Evolutionary conservation across 2,888 invertebrate species (phyloP), one percentile per base, ranked within the genome.

Genomic region (Amphimallon solstitiale): DNA sequence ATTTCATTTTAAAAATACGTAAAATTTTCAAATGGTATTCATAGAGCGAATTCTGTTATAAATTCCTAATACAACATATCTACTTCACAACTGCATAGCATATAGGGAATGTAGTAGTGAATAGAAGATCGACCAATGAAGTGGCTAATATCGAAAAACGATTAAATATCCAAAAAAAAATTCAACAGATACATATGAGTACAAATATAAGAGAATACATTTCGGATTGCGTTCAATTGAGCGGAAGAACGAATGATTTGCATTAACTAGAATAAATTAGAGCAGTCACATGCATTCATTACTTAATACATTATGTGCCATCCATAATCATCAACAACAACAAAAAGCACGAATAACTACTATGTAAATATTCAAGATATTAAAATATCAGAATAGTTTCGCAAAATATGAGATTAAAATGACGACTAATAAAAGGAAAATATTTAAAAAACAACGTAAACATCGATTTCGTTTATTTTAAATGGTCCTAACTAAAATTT

Each of bases 31-130:
- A 35, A 52, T 19, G 52, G 35, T 15, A 52, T 17, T 19, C 45
- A n/a, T 19, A 45, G 45, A 7, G 10, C 45, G 19, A 45, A 45
- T 6, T n/a, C 15, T 19, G 2, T 45, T 7, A 15, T 43, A 17
- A 17, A 19, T 19, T 19, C 45, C 19, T 45, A 45, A 17, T 6
- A 9, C 51, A 59, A 59, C 56, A 56, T 56, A 56, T 59, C 40
- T 59, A 59, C 43, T 23, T 45, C 29, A 49, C 19, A 23, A 14
- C 15, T 45, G 17, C 38, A 21, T 38, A 59, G 38, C 14, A 21
- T 49, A 12, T 14, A 49, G 12, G 45, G 10, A 45, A 45, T n/a
- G 14, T 40, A 14, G 40, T 12, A 12, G 40, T 19, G 45, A 45
- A 45, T 45, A 40, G 4, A 2, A 40, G 2, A 5, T 29, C 29